These are phyloP conservation scores for Aptenodytes patagonicus DNA, from an alignment of 2,113 vertebrate species.

Conservation along the genomic window DNA sequence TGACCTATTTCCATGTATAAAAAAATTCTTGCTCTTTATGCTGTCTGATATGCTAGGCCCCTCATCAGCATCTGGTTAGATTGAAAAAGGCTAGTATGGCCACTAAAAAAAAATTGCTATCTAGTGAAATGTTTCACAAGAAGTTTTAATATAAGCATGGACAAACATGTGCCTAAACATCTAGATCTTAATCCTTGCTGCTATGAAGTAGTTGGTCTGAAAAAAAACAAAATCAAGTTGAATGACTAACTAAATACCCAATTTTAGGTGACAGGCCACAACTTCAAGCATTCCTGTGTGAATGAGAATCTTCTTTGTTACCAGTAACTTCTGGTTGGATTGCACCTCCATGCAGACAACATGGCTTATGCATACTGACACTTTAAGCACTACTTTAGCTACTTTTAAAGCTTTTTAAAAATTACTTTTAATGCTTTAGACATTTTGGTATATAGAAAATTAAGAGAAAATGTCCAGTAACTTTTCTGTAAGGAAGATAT, in stretches of 20 bases:
- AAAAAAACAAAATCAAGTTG: not conserved
- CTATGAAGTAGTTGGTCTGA: not conserved
- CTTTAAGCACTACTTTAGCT: not conserved
- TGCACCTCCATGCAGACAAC: not conserved
- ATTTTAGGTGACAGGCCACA: not conserved
- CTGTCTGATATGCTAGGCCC: not conserved
- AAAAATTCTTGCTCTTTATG: not conserved
- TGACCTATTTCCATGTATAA: not conserved
- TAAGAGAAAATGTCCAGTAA: not conserved
- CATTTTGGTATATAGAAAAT: not conserved
- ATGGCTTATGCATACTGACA: not conserved
- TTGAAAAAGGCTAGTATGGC: not conserved
- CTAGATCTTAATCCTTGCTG: not conserved
- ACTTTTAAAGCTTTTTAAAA: not conserved
- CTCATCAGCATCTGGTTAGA: not conserved
- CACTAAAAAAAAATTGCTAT: not conserved
- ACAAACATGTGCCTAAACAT: not conserved
- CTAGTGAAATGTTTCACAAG: not conserved
- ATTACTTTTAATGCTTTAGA: not conserved
- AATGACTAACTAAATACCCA: not conserved
- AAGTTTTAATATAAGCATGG: not conserved
- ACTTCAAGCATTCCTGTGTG: not conserved
- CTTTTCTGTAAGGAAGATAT: not conserved
- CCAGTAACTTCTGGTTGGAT: not conserved
- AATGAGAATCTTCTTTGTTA: not conserved